Conservation (phyloP, 2,888 invertebrate genomes). For the Entomobrya multifasciata region DNA sequence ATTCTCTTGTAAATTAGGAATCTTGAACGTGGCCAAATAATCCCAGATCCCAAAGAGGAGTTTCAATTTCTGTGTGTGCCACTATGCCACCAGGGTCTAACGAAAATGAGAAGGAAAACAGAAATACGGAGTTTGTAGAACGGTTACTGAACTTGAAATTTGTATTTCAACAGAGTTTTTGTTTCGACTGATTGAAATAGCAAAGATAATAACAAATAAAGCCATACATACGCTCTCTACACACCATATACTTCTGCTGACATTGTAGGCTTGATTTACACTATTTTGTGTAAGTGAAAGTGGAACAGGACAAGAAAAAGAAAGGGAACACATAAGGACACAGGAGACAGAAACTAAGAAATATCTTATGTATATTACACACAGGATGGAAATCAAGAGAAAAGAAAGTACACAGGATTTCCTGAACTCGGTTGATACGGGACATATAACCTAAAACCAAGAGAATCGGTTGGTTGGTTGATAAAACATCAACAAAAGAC, state of each 20-base stretch:
- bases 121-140: not conserved
- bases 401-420: slow-evolving; percentile 64
- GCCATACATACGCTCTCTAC: not conserved
- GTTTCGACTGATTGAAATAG: slow-evolving; percentile 63
- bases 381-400: slow-evolving; percentile 62
- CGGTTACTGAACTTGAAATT: slow-evolving; percentile 27
- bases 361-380: slow-evolving; percentile 44
- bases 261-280: not conserved
- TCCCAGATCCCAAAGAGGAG: slow-evolving; percentile 42
- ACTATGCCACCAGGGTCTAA: not conserved
- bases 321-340: slow-evolving; percentile 16
- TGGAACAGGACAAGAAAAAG: not conserved
- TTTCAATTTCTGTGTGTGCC: slow-evolving; percentile 16
- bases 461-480: slow-evolving; percentile 20
- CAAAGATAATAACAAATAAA: slow-evolving; percentile 58
- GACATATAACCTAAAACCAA: slow-evolving; percentile 57
- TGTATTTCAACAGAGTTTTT: slow-evolving; percentile 33
- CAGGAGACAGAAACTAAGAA: not conserved
- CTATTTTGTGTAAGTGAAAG: slow-evolving; percentile 13
- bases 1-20: slow-evolving; percentile 52
- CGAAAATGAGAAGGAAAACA: not conserved
- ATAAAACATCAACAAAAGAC: slow-evolving; percentile 27
- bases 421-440: slow-evolving; percentile 58
- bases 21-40: slow-evolving; percentile 55
- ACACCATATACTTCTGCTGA: not conserved